Evolutionary conservation across 1,140 invertebrate genomes (phyloP).

Genomic region (Alviniconcha marisindica): DNA sequence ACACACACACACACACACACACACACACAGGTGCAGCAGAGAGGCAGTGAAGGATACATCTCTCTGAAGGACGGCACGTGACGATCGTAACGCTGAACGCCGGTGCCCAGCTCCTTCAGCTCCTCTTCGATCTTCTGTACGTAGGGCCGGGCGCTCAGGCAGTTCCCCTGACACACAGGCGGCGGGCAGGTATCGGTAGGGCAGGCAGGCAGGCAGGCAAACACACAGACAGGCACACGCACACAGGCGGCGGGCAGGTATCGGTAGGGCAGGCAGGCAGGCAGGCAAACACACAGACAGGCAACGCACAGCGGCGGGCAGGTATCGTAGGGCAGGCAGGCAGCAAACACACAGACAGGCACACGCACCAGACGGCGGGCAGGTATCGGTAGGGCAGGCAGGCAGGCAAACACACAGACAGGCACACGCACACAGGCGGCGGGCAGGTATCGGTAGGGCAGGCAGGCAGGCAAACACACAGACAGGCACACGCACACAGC

Average conservation of each 20-base stretch:
- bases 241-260: too few species aligned
- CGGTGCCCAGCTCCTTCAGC: constrained; percentile 18
- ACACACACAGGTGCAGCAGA: too few species aligned
- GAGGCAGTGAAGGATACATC: constrained; percentile 57
- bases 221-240: neutral
- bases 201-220: too few species aligned
- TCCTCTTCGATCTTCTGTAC: constrained; percentile 40
- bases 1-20: too few species aligned
- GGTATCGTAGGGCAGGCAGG: neutral
- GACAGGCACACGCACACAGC: too few species aligned
- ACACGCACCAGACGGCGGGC: too few species aligned
- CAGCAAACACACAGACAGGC: too few species aligned
- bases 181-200: neutral
- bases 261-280: neutral
- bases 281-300: neutral
- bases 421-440: too few species aligned
- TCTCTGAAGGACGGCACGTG: constrained; percentile 52
- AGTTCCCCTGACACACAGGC: neutral
- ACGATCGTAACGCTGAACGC: constrained; percentile 21
- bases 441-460: too few species aligned
- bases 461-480: too few species aligned
- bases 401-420: too few species aligned
- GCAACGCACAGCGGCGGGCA: neutral
- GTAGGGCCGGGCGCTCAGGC: constrained; percentile 9
- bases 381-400: too few species aligned